phyloP scores from a whole-genome alignment of 2,888 invertebrate genomes.

The Rhorus exstirpatorius region DNA sequence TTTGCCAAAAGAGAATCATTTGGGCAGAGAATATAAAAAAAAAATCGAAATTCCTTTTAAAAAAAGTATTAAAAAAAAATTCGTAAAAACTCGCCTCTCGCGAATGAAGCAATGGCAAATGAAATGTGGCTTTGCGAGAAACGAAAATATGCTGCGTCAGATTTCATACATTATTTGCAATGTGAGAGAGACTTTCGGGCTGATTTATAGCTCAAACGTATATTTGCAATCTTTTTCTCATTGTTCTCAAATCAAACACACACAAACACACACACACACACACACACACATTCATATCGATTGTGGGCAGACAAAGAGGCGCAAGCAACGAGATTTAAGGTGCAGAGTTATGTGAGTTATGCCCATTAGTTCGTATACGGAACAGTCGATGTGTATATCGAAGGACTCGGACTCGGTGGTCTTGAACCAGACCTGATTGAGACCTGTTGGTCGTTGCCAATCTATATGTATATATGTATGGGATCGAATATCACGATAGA shows the following conservation, averaged over 20 bases:
- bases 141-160: conserved; percentile 16
- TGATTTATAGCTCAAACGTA: conserved; percentile 51
- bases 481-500: no score
- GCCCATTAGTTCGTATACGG: not conserved
- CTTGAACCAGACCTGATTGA: conserved; percentile 61
- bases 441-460: conserved; percentile 49
- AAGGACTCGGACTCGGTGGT: conserved; percentile 64
- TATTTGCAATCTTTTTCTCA: conserved; percentile 33
- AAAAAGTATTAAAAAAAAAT: no score
- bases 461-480: conserved; percentile 23
- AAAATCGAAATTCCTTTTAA: no score
- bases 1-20: no score
- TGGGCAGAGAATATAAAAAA: no score
- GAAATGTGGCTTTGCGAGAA: not conserved
- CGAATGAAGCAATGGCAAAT: no score
- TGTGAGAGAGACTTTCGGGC: conserved; percentile 14
- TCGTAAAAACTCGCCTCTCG: no score
- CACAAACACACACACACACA: no score
- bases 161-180: conserved; percentile 40
- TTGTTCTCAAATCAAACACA: conserved; percentile 56
- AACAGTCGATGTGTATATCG: conserved; percentile 1
- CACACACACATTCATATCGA: conserved; percentile 10
- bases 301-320: not conserved
- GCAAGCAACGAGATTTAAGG: not conserved
- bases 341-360: not conserved